phyloP scores from a whole-genome alignment of 2,113 vertebrate genomes.

The western clawed frog (Xenopus tropicalis) region UCB_Xtro_10.0 CM004444.2:59634501-59635000 shows the following conservation, averaged over 20 bases:
- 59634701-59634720: conserved; percentile 11
- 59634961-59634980: background rate
- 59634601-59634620: conserved; percentile 9
- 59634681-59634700: conserved; percentile 13
- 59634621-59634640: conserved; percentile 5
- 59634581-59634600: background rate
- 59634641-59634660: conserved; percentile 35
- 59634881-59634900: conserved; percentile 12
- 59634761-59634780: background rate
- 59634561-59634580: too few species aligned
- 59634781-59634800: conserved; percentile 22
- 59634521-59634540: too few species aligned
- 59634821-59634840: conserved; percentile 35
- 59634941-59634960: conserved; percentile 7
- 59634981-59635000: too few species aligned
- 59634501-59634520: too few species aligned
- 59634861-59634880: conserved; percentile 37
- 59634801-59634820: conserved; percentile 10
- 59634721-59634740: conserved; percentile 12
- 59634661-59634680: conserved; percentile 18
- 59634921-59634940: conserved; percentile 28
- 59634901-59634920: conserved; percentile 25
- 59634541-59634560: too few species aligned
- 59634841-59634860: conserved; percentile 31
- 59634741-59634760: conserved; percentile 18